These are phyloP conservation scores for Hermaeophaga mercurialis DNA, from an alignment of 2,888 invertebrate genomes.

Conservation along the genomic window DNA sequence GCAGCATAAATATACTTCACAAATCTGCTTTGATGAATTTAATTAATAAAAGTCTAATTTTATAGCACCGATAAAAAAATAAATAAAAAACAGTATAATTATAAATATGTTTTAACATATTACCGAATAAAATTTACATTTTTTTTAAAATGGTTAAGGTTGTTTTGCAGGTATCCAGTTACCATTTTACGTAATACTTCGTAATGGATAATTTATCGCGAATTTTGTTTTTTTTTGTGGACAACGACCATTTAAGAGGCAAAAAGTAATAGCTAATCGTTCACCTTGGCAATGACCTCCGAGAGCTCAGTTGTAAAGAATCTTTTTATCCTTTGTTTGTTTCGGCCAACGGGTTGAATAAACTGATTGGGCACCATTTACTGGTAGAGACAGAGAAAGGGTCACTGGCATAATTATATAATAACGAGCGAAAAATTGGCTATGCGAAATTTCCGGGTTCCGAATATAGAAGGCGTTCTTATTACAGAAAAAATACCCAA, in stretches of 20 bases:
- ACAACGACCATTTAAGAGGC: neutral
- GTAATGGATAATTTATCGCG: neutral
- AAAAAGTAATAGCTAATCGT: neutral
- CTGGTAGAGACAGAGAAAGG: neutral
- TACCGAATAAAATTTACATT: too few relatives aligned
- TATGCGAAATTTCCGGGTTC: neutral
- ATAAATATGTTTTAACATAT: too few relatives aligned
- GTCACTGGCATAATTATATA: conserved; percentile 1
- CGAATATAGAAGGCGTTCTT: too few relatives aligned
- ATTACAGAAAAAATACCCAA: too few relatives aligned
- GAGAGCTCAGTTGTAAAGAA: neutral
- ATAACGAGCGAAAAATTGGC: neutral
- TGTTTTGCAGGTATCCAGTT: too few relatives aligned
- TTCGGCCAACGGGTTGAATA: neutral
- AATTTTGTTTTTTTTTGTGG: neutral
- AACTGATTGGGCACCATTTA: neutral
- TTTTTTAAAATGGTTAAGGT: too few relatives aligned
- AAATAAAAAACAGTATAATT: too few relatives aligned
- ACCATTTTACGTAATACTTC: too few relatives aligned
- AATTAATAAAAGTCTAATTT: too few relatives aligned
- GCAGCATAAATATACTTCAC: too few relatives aligned
- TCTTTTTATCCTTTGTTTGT: conserved; percentile 4
- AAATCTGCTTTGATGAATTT: too few relatives aligned
- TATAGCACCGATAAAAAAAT: too few relatives aligned
- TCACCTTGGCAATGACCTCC: conserved; percentile 2